A percentile compares a stretch with the other conserved stretches of the same genome.
Conservation (phyloP, 2,797 vertebrate species). For the Xenops minutus region DNA sequence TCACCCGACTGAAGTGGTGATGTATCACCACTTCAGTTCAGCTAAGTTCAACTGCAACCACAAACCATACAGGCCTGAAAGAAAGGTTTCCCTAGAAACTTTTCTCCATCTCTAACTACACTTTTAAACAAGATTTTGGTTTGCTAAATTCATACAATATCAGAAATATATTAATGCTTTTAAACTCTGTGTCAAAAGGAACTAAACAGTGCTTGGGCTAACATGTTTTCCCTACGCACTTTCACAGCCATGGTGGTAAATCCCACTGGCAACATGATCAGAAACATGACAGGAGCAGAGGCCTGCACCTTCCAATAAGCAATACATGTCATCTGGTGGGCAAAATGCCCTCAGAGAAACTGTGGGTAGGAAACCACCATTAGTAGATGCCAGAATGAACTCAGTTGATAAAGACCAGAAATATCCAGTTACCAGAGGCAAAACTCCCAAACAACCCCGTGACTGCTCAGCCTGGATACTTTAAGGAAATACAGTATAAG, state of each 20-base stretch:
- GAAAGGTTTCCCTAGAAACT: background rate
- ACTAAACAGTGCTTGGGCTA: background rate
- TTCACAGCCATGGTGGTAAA: background rate
- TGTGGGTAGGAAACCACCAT: background rate
- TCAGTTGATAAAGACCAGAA: conserved; percentile 4
- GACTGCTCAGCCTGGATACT: background rate
- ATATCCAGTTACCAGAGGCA: background rate
- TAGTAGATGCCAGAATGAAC: background rate
- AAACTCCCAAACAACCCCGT: background rate
- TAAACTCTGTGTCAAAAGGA: background rate
- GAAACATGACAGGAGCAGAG: background rate
- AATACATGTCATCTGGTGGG: background rate
- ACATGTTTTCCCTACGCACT: background rate
- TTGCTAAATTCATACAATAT: background rate
- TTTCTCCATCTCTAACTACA: background rate
- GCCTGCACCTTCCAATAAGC: background rate
- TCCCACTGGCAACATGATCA: background rate
- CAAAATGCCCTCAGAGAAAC: background rate
- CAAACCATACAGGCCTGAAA: background rate
- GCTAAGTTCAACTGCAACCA: background rate
- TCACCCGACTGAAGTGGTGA: background rate
- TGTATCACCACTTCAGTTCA: background rate
- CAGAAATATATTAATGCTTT: background rate
- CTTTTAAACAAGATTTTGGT: background rate
- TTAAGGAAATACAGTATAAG: background rate